Percentiles rank a stretch among this genome's conserved stretches.
These are phyloP conservation scores for Alexandromys fortis DNA, from an alignment of 2,113 vertebrate species.

Conservation along the genomic window DNA sequence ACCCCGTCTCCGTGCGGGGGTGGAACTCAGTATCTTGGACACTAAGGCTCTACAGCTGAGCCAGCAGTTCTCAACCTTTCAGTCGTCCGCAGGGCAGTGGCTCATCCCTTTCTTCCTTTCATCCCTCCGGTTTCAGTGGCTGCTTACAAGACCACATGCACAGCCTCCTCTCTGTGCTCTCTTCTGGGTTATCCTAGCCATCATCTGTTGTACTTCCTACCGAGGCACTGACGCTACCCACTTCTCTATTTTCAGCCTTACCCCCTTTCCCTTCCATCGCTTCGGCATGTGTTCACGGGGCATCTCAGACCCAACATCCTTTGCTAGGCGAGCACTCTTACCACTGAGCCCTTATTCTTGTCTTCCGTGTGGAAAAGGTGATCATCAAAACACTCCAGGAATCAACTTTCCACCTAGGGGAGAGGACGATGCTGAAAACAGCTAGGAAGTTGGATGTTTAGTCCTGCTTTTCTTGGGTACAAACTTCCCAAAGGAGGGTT, in stretches of 20 bases:
- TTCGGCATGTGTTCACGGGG: background rate
- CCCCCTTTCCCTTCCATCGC: background rate
- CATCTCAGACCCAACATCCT: background rate
- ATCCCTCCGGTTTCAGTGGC: background rate
- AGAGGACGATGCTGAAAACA: background rate
- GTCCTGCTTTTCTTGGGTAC: background rate
- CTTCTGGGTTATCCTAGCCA: background rate
- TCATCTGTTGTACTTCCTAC: background rate
- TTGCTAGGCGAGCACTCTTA: background rate
- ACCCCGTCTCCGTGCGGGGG: background rate
- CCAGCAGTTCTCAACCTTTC: background rate
- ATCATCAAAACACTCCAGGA: background rate
- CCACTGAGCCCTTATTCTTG: background rate
- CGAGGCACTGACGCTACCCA: background rate
- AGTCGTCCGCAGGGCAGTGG: background rate
- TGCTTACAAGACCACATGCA: background rate
- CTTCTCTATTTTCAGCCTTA: background rate
- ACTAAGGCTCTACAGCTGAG: background rate
- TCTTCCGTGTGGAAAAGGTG: background rate
- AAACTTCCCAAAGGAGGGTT: background rate
- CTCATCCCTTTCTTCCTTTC: background rate
- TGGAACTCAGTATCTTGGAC: background rate
- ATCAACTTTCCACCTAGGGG: background rate
- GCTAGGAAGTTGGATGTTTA: background rate
- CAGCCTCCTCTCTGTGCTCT: background rate